Evolutionary conservation across 2,113 vertebrate genomes (phyloP).

Genomic region (Forbesichthys papilliferus): DNA sequence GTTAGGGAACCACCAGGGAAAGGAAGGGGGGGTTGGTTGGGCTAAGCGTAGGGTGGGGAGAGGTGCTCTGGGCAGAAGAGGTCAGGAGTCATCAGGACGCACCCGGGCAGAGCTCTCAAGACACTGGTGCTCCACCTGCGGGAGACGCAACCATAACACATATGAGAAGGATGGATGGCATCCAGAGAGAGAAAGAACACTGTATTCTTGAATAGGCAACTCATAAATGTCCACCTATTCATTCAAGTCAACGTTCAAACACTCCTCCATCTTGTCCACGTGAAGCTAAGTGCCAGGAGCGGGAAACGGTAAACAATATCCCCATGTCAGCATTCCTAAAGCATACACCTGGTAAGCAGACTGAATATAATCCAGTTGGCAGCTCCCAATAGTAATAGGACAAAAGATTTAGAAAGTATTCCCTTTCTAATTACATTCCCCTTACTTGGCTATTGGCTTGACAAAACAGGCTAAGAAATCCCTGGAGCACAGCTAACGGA

Average conservation of each 20-base stretch:
- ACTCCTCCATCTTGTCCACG: too few species aligned
- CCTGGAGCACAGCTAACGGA: not conserved
- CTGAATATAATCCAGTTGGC: slow-evolving; percentile 40
- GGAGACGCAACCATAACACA: too few species aligned
- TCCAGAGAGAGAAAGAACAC: too few species aligned
- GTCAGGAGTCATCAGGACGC: not conserved
- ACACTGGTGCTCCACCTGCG: too few species aligned
- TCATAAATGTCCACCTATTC: not conserved
- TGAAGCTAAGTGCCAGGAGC: slow-evolving; percentile 5
- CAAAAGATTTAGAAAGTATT: slow-evolving; percentile 25
- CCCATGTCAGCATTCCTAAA: slow-evolving; percentile 32
- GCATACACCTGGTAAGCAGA: slow-evolving; percentile 54
- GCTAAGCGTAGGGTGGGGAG: slow-evolving; percentile 17
- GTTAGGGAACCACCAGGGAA: not conserved
- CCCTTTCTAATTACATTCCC: slow-evolving; percentile 27
- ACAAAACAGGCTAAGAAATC: slow-evolving; percentile 19
- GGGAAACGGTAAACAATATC: slow-evolving; percentile 12
- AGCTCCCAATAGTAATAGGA: slow-evolving; percentile 22
- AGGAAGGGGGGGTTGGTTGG: not conserved
- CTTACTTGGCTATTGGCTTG: slow-evolving; percentile 15
- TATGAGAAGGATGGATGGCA: too few species aligned
- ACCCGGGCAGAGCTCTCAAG: too few species aligned
- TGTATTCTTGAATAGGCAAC: too few species aligned
- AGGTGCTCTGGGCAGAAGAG: slow-evolving; percentile 24
- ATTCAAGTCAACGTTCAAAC: not conserved